Evolutionary conservation across 2,888 invertebrate genomes (phyloP).

Genomic region (Tolmerus cingulatus): DNA sequence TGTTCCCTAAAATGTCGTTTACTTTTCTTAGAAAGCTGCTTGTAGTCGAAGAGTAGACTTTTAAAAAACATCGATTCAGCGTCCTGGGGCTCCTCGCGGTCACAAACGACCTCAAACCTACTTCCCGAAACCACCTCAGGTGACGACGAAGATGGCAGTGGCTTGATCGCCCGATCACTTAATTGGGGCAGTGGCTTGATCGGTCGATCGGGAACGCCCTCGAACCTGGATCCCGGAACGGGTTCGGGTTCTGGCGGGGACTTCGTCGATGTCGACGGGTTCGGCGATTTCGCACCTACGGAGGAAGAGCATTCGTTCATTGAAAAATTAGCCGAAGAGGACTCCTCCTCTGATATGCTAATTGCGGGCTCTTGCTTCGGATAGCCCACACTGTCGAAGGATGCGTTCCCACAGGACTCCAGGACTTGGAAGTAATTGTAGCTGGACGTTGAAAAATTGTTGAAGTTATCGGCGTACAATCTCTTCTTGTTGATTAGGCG

Average conservation of each 20-base stretch:
- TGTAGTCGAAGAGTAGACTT: not conserved
- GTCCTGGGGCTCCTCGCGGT: not conserved
- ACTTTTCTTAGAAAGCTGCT: not conserved
- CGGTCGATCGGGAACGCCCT: not conserved
- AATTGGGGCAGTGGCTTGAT: not conserved
- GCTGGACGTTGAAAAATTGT: not conserved
- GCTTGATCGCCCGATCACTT: not conserved
- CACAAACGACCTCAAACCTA: not conserved
- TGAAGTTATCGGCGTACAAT: not conserved
- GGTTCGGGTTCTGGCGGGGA: not conserved
- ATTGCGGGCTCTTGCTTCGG: not conserved
- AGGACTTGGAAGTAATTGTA: not conserved
- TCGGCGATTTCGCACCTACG: not conserved
- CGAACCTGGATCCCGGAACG: not conserved
- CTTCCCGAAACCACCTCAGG: not conserved
- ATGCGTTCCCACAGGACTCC: not conserved
- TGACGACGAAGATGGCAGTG: not conserved
- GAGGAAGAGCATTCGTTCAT: not conserved
- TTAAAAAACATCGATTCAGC: not conserved
- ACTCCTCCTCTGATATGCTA: not conserved
- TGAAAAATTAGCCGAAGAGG: not conserved
- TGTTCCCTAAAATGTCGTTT: not conserved
- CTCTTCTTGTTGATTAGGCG: not conserved
- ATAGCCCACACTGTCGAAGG: not conserved
- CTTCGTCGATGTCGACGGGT: not conserved